These are phyloP conservation scores for Hippocampus comes DNA, from an alignment of 2,113 vertebrate genomes.

Conservation along the genomic window DNA sequence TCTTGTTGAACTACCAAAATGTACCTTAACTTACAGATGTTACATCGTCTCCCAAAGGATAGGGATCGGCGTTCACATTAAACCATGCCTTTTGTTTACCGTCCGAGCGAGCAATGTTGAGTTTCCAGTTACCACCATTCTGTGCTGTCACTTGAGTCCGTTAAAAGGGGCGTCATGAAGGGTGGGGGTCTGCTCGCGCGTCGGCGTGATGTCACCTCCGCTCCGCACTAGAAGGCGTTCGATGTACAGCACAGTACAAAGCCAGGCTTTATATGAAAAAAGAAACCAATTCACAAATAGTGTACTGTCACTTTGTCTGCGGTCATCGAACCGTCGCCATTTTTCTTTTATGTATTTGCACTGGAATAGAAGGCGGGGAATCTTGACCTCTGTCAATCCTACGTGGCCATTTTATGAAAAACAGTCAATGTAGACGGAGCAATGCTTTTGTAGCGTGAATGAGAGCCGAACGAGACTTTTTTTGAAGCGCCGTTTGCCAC, in stretches of 20 bases:
- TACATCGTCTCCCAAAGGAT: slow-evolving; percentile 10
- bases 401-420: neutral
- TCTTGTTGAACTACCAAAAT: neutral
- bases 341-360: neutral
- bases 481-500: neutral
- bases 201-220: slow-evolving; percentile 7
- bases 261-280: neutral
- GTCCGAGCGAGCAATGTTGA: neutral
- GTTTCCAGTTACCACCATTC: neutral
- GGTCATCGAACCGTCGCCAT: neutral
- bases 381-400: neutral
- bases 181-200: neutral
- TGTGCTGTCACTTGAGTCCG: neutral
- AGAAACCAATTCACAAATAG: neutral
- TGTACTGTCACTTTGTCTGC: neutral
- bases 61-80: neutral
- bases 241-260: neutral
- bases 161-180: neutral
- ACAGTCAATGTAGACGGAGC: neutral
- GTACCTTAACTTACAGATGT: neutral
- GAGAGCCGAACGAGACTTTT: neutral
- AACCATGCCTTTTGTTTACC: neutral
- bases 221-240: neutral
- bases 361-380: neutral
- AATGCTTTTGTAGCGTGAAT: neutral